Evolutionary conservation across 2,797 vertebrate genomes (phyloP), one percentile per base, ranked within the genome.

Genomic region (Labeo calbasu): DNA sequence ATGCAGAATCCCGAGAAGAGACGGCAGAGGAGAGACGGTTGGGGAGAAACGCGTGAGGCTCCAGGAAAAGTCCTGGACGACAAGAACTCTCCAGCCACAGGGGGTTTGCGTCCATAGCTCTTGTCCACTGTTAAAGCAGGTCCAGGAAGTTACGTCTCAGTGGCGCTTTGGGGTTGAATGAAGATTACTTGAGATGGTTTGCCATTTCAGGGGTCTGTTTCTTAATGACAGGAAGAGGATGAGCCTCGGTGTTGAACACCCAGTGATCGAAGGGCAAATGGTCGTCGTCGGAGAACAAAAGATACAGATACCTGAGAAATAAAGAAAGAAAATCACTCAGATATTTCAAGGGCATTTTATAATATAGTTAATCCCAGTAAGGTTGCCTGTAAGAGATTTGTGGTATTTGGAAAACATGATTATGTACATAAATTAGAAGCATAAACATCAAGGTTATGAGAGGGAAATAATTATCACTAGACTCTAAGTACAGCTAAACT

Each of bases 181-280:
- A 69, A 79, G 70, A 2, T 87, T 92, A 94, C 93, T 95, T 93
- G 90, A 94, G 92, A n/a, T 93, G 90, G 73, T 94, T 94, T 87
- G 92, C 91, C 86, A 89, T 88, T 90, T 94, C 94, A 1, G 88
- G 95, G 80, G 91, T 89, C 13, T 94, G 94, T 81, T 91, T 95
- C 89, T 59, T 95, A 88, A 99, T 95, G 88, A 99, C 23, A 13
- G 98, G 98, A 84, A 99, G 94, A n/a, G 97, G 96, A 88, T 99
- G 98, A 17, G 98, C 98, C 92, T 99, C 98, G 0, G 97, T 98
- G 93, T 99, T 99, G 90, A 99, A 99, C 88, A 99, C 94, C 98
- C 98, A 99, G 81, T 98, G 96, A 55, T 99, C 97, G 5, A 99
- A 95, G 2, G 97, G 95, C 79, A 99, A 95, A 88, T 99, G 96